Evolutionary conservation across 2,888 invertebrate genomes (phyloP).

Genomic region (Eueremaeus valkanovi): DNA sequence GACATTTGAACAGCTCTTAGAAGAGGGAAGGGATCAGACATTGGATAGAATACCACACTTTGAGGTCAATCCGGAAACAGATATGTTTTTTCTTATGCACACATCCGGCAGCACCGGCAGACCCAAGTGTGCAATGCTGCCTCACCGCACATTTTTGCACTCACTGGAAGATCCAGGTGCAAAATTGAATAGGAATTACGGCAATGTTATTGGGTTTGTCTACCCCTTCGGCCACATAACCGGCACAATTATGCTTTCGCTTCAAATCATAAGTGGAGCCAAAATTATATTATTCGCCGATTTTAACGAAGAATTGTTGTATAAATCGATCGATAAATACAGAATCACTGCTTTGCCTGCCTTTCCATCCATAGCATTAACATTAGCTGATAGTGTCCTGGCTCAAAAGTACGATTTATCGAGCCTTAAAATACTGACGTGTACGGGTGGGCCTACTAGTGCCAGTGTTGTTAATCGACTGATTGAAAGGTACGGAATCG

Average conservation of each 20-base stretch:
- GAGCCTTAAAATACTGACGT: neutral
- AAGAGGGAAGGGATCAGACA: constrained; percentile 11
- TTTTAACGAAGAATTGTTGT: neutral
- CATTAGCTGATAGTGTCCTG: neutral
- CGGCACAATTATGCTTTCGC: neutral
- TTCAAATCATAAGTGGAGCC: neutral
- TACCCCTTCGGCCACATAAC: neutral
- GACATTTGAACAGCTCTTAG: neutral
- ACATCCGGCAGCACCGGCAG: neutral
- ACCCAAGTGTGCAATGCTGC: constrained; percentile 15
- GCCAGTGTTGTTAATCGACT: neutral
- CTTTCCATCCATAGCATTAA: neutral
- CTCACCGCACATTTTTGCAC: neutral
- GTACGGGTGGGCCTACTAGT: neutral
- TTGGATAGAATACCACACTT: constrained; percentile 8
- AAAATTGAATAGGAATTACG: neutral
- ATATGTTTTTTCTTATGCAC: neutral
- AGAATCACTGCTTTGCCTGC: neutral
- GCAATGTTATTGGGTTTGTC: neutral
- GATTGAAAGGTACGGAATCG: neutral
- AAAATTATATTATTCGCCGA: neutral
- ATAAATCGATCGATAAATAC: constrained; percentile 1
- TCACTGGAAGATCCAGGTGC: neutral
- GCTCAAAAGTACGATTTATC: constrained; percentile 10
- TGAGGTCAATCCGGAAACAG: neutral